Evolutionary conservation across 2,888 invertebrate species (phyloP).

Genomic region (Luperina testacea): DNA sequence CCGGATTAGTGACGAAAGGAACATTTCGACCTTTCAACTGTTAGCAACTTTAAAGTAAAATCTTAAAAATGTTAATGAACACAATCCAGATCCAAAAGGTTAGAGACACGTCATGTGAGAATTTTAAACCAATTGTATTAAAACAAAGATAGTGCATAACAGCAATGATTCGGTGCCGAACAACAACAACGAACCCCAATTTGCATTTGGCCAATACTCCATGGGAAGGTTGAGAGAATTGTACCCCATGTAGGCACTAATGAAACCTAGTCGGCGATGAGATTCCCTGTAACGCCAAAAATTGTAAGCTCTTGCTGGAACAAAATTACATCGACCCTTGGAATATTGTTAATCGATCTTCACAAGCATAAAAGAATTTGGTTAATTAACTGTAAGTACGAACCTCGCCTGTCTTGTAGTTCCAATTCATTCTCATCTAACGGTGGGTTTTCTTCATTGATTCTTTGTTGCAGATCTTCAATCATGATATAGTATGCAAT

Average conservation of each 20-base stretch:
- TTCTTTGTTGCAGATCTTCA: slow-evolving; percentile 94
- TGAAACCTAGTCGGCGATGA: slow-evolving; percentile 82
- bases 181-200: slow-evolving; percentile 91
- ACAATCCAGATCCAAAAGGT: slow-evolving; percentile 59
- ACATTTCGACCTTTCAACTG: slow-evolving; percentile 24
- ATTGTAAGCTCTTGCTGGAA: slow-evolving; percentile 90
- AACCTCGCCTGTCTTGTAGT: slow-evolving; percentile 93
- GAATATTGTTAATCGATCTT: slow-evolving; percentile 74
- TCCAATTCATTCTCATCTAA: slow-evolving; percentile 92
- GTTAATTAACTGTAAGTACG: slow-evolving; percentile 63
- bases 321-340: slow-evolving; percentile 85
- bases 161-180: slow-evolving; percentile 77
- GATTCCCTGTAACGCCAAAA: slow-evolving; percentile 90
- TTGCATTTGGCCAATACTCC: slow-evolving; percentile 91
- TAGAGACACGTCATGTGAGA: slow-evolving; percentile 51
- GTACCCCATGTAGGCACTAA: slow-evolving; percentile 88
- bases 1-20: slow-evolving; percentile 56
- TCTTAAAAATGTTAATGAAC: slow-evolving; percentile 49
- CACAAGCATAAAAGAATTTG: slow-evolving; percentile 24
- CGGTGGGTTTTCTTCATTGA: slow-evolving; percentile 94
- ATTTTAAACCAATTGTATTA: slow-evolving; percentile 60
- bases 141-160: slow-evolving; percentile 70
- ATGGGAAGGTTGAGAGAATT: slow-evolving; percentile 89
- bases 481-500: slow-evolving; percentile 93
- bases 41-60: slow-evolving; percentile 39